Percentiles rank a stretch among this genome's conserved stretches.
Evolutionary conservation across 2,113 vertebrate genomes (phyloP).

Genomic region (Atrichornis clamosus): DNA sequence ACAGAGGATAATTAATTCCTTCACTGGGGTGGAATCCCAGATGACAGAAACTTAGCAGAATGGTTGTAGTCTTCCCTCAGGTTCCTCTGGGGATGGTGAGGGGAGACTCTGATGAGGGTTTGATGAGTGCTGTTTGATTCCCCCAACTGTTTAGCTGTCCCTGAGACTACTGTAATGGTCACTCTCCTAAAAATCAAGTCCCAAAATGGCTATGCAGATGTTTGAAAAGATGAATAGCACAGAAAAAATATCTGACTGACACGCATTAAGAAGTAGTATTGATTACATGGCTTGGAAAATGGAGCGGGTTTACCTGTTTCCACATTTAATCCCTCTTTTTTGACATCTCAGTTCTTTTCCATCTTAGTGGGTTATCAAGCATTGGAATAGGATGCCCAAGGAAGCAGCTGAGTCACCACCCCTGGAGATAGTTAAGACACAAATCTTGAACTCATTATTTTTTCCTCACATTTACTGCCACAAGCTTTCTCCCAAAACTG

Average conservation of each 20-base stretch:
- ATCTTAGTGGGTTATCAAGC: neutral
- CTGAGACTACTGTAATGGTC: neutral
- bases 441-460: neutral
- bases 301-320: neutral
- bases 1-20: neutral
- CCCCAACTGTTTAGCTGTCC: neutral
- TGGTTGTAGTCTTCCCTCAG: neutral
- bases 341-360: neutral
- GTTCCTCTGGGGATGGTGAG: neutral
- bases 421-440: rapidly evolving
- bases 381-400: neutral
- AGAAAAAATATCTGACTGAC: neutral
- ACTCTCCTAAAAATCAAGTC: neutral
- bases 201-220: neutral
- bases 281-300: neutral
- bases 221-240: neutral
- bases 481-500: neutral
- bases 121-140: neutral
- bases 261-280: neutral
- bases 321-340: neutral
- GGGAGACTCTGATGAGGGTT: neutral
- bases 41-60: neutral
- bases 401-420: neutral
- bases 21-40: neutral
- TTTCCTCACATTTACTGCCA: neutral